A percentile compares a stretch with the other conserved stretches of the same genome.
Evolutionary conservation across 2,888 invertebrate species (phyloP).

Genomic region (Caenorhabditis sp.): DNA sequence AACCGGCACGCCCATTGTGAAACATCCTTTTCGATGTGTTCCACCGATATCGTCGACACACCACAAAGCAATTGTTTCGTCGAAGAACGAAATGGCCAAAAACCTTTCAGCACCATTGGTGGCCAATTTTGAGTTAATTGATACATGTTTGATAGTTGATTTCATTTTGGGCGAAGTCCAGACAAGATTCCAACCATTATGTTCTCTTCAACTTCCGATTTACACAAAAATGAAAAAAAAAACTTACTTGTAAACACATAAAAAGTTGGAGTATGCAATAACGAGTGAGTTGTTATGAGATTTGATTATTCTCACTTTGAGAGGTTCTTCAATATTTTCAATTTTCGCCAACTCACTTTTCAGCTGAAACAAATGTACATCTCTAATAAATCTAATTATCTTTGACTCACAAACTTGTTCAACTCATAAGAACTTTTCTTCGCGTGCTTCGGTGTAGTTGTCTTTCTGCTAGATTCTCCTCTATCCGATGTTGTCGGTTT

Average conservation of each 20-base stretch:
- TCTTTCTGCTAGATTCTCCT: background rate
- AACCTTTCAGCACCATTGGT: conserved; percentile 55
- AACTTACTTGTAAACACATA: conserved; percentile 86
- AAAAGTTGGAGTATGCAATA: conserved; percentile 93
- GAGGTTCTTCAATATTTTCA: conserved; percentile 77
- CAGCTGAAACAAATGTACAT: conserved; percentile 28
- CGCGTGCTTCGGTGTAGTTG: conserved; percentile 28
- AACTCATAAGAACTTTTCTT: conserved; percentile 48
- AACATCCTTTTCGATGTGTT: conserved; percentile 39
- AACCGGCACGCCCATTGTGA: conserved; percentile 79
- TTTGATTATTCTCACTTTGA: conserved; percentile 89
- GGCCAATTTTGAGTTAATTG: conserved; percentile 79
- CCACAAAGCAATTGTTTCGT: conserved; percentile 62
- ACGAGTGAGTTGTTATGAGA: conserved; percentile 98
- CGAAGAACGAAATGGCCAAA: conserved; percentile 60
- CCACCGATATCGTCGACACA: conserved; percentile 78
- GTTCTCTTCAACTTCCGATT: conserved; percentile 82
- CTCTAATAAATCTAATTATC: background rate
- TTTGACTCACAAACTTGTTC: conserved; percentile 46
- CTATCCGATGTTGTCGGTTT: background rate
- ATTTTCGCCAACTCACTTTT: conserved; percentile 38
- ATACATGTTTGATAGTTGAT: conserved; percentile 86
- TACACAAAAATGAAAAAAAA: background rate
- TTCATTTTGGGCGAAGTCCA: conserved; percentile 93
- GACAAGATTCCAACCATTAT: conserved; percentile 92